Conservation (phyloP, 2,888 invertebrate species). For the Eristalis pertinax region DNA sequence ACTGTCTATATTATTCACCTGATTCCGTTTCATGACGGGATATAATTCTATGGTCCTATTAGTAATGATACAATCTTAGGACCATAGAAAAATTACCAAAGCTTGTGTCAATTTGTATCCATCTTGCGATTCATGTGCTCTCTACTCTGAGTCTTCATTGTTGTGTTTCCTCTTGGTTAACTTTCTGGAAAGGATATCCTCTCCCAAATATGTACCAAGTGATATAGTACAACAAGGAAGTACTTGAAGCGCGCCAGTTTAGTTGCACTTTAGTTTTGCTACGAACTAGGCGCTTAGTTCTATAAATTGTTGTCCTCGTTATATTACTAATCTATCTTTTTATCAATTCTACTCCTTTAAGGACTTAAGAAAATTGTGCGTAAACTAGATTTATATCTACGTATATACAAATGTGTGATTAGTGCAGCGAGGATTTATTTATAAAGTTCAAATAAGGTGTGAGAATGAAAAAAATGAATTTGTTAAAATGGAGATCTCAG, state of each 20-base stretch:
- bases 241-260: slow-evolving; percentile 72
- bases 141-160: background rate
- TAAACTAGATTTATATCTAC: no score
- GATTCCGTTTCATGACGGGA: background rate
- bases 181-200: slow-evolving; percentile 57
- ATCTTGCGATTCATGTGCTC: slow-evolving; percentile 25
- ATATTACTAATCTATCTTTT: background rate
- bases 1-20: slow-evolving; percentile 30
- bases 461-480: no score
- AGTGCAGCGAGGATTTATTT: no score
- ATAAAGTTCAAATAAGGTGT: no score
- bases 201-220: slow-evolving; percentile 24
- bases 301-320: background rate
- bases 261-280: slow-evolving; percentile 81
- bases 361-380: no score
- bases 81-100: no score
- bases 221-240: slow-evolving; percentile 52
- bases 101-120: slow-evolving; percentile 49
- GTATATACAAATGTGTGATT: background rate
- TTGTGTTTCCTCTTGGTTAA: slow-evolving; percentile 17
- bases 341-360: background rate
- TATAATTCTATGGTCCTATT: slow-evolving; percentile 9
- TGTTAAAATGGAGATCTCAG: no score
- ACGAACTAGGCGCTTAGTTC: slow-evolving; percentile 76
- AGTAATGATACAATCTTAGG: no score